Percentiles rank a stretch among this genome's conserved stretches.
Conservation (phyloP, 2,888 invertebrate genomes). For the Megaustenia siamemsis region DNA sequence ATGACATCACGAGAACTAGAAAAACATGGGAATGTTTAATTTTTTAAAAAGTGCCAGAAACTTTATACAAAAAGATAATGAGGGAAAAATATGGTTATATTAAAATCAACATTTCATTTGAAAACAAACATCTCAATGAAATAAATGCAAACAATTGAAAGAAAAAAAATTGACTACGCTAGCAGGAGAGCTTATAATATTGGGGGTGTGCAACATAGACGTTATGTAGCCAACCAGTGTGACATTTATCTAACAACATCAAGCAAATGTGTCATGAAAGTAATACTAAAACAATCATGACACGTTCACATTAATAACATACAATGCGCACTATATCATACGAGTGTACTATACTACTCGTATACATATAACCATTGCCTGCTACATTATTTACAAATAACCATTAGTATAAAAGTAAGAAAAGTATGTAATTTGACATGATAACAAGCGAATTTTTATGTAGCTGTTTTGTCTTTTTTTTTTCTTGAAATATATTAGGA, state of each 20-base stretch:
- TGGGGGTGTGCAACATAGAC: background rate
- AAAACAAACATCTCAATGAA: background rate
- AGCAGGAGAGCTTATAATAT: background rate
- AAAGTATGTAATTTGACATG: conserved; percentile 27
- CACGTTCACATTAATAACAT: background rate
- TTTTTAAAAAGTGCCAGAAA: conserved; percentile 6
- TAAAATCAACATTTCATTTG: conserved; percentile 9
- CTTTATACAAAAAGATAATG: background rate
- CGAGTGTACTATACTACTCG: no score
- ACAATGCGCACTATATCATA: background rate
- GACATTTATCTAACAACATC: background rate
- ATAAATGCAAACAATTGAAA: conserved; percentile 17
- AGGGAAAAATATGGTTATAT: background rate
- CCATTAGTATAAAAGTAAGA: conserved; percentile 42
- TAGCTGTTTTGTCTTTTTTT: background rate
- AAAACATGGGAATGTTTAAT: conserved; percentile 36
- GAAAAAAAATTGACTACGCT: background rate
- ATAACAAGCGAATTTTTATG: background rate
- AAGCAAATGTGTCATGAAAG: background rate
- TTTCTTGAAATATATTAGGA: background rate
- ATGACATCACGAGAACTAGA: no score
- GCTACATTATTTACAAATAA: conserved; percentile 30
- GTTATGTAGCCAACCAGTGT: conserved; percentile 1
- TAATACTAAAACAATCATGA: conserved; percentile 18
- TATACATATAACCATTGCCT: background rate